phyloP scores from a whole-genome alignment of 2,113 vertebrate genomes.

The Alexandromys fortis region DNA sequence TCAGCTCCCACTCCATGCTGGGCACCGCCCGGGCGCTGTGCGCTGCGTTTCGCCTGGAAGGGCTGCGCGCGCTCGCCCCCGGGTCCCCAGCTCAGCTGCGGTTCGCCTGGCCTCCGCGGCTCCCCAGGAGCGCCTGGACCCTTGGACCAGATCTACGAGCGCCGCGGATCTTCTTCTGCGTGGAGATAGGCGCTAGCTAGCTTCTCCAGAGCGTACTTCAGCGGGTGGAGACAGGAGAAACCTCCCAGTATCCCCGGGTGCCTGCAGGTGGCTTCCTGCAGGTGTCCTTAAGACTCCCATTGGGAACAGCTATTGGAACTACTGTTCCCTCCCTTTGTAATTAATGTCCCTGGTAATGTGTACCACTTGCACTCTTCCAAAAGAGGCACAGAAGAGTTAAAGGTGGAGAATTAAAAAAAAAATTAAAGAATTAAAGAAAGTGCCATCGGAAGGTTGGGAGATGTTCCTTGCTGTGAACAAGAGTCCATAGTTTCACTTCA shows the following conservation, averaged over 20 bases:
- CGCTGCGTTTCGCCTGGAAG: neutral
- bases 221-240: constrained; percentile 7
- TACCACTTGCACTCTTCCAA: neutral
- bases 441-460: neutral
- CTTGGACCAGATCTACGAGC: neutral
- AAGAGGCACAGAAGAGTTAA: neutral
- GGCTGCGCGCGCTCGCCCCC: neutral
- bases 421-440: neutral
- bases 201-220: neutral
- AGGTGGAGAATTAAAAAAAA: neutral
- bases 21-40: neutral
- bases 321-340: neutral
- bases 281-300: neutral
- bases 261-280: neutral
- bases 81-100: neutral
- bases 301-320: neutral
- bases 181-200: neutral
- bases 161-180: neutral
- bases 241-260: neutral
- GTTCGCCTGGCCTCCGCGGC: neutral
- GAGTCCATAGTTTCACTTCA: neutral
- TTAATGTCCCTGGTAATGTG: neutral
- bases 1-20: constrained; percentile 91
- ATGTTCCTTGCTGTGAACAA: neutral
- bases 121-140: neutral